phyloP scores from a whole-genome alignment of 2,797 vertebrate genomes.

The Ctenosaura bakeri region DNA sequence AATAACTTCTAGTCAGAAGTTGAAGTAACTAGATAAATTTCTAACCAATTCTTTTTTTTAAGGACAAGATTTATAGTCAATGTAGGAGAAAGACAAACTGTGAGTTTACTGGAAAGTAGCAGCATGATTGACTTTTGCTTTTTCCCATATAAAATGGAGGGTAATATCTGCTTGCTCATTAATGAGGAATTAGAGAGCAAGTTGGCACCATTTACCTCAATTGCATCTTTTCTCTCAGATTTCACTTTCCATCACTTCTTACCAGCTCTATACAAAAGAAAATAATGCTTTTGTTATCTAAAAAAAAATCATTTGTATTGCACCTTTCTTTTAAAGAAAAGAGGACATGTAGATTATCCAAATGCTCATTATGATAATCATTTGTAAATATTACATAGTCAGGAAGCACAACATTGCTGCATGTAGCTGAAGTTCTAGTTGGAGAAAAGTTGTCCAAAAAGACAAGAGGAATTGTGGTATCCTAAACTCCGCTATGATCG shows the following conservation, averaged over 20 bases:
- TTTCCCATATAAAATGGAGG: too few species aligned
- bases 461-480: slow-evolving; percentile 56
- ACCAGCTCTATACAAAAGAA: too few species aligned
- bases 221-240: background rate
- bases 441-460: slow-evolving; percentile 50
- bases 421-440: slow-evolving; percentile 41
- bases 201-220: slow-evolving; percentile 31
- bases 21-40: too few species aligned
- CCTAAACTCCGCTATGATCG: slow-evolving; percentile 67
- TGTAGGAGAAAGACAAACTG: too few species aligned
- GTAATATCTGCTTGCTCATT: too few species aligned
- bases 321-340: background rate
- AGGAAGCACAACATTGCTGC: slow-evolving; percentile 50
- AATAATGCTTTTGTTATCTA: background rate
- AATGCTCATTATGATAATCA: slow-evolving; percentile 16
- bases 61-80: too few species aligned
- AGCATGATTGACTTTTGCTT: too few species aligned
- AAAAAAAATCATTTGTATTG: background rate
- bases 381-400: slow-evolving; percentile 13
- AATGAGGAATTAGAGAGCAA: too few species aligned
- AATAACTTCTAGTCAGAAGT: too few species aligned
- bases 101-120: too few species aligned
- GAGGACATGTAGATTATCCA: background rate
- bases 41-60: too few species aligned
- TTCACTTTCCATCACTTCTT: background rate